Percentiles rank a stretch among this genome's conserved stretches.
Evolutionary conservation across 2,888 invertebrate genomes (phyloP).

Genomic region (Xestia ashworthii): DNA sequence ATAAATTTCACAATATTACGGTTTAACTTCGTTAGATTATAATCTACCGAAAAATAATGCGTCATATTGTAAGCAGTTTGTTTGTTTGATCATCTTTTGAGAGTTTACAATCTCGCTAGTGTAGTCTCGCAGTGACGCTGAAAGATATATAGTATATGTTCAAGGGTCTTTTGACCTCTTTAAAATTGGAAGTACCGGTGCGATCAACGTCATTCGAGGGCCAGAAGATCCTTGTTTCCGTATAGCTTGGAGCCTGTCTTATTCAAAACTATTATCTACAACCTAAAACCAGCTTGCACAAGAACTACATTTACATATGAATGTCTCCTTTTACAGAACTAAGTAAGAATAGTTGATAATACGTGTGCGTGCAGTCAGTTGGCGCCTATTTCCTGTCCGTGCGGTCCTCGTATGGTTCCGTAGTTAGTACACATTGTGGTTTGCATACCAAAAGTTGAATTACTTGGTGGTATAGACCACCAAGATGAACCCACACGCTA

Average conservation of each 20-base stretch:
- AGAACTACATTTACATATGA: background rate
- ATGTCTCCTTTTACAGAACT: background rate
- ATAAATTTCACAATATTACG: no score
- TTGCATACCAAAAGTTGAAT: constrained; percentile 24
- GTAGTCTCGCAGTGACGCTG: no score
- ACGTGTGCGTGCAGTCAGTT: constrained; percentile 12
- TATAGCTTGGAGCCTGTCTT: no score
- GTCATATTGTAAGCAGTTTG: no score
- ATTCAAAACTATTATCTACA: background rate
- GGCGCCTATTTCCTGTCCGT: constrained; percentile 28
- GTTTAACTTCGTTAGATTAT: no score
- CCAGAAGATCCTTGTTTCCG: background rate
- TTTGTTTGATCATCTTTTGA: no score
- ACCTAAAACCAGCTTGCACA: background rate
- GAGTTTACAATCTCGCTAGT: no score
- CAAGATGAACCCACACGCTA: background rate
- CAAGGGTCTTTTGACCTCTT: background rate
- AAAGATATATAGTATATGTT: background rate
- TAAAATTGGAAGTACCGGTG: no score
- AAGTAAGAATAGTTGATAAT: constrained; percentile 11
- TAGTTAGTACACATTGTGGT: constrained; percentile 20
- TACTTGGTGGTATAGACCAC: constrained; percentile 21
- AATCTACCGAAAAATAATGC: no score
- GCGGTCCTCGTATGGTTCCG: constrained; percentile 5
- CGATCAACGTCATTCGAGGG: background rate